These are phyloP conservation scores for Pseudococcus longispinus DNA, from an alignment of 2,888 invertebrate species.

Conservation along the genomic window DNA sequence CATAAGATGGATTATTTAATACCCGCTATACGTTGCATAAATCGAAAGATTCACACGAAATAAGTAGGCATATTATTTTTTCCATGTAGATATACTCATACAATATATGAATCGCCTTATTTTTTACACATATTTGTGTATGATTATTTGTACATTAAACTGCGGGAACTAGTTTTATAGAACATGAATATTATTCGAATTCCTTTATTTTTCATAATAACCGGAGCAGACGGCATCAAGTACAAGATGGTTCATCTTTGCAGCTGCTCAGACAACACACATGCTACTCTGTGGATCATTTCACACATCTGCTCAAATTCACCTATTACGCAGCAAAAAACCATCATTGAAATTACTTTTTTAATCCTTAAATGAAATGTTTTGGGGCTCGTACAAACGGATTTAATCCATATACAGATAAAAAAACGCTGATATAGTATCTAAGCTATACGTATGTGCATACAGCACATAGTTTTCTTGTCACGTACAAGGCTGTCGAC, in stretches of 20 bases:
- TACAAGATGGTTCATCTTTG: not conserved
- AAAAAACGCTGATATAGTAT: not conserved
- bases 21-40: not conserved
- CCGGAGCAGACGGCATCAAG: not conserved
- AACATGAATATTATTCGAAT: not conserved
- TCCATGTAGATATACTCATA: too few species aligned
- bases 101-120: not conserved
- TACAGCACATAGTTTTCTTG: conserved; percentile 4
- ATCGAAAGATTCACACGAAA: not conserved
- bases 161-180: conserved; percentile 1
- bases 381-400: not conserved
- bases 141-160: not conserved
- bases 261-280: not conserved
- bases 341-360: not conserved
- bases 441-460: not conserved
- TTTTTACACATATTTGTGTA: not conserved
- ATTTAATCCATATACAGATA: not conserved
- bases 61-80: not conserved
- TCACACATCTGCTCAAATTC: not conserved
- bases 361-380: not conserved
- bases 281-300: not conserved
- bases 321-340: not conserved
- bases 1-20: conserved; percentile 9
- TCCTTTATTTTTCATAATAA: not conserved
- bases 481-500: conserved; percentile 41